These are phyloP conservation scores for Perdix hodgsoniae DNA, from an alignment of 2,797 vertebrate species.

Conservation along the genomic window DNA sequence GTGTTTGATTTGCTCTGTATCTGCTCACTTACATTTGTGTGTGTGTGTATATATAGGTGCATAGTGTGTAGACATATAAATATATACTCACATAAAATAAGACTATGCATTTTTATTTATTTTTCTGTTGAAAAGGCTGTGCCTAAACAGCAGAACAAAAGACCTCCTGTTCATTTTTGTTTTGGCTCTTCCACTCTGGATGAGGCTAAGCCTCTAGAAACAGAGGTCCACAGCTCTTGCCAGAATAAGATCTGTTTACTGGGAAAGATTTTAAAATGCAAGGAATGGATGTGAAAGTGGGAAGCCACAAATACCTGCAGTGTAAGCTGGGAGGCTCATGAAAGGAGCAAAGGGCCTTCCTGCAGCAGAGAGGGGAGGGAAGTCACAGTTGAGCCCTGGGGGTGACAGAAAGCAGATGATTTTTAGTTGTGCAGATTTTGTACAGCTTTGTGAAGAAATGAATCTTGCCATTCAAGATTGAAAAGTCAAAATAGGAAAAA, in stretches of 20 bases:
- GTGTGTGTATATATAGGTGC: background rate
- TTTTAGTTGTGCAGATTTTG: background rate
- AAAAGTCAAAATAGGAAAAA: background rate
- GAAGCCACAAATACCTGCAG: rapidly evolving
- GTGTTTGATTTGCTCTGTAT: background rate
- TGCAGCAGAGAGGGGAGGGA: background rate
- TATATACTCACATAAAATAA: background rate
- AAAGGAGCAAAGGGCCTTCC: background rate
- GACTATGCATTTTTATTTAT: background rate
- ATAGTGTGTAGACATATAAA: background rate
- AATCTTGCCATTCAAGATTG: background rate
- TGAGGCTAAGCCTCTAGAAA: background rate
- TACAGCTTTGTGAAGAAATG: background rate
- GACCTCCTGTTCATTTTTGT: background rate
- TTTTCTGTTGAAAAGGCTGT: background rate
- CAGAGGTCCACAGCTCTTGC: background rate
- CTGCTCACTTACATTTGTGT: background rate
- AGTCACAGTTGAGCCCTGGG: rapidly evolving
- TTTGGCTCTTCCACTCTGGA: background rate
- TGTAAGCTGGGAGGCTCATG: background rate
- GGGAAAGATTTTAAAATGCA: background rate
- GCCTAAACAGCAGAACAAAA: background rate
- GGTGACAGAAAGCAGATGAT: background rate
- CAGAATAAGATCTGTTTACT: background rate
- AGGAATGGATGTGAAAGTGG: background rate